Base-by-base conservation (phyloP, 2,888 invertebrate genomes). In the Drosophila melanocephala region DNA sequence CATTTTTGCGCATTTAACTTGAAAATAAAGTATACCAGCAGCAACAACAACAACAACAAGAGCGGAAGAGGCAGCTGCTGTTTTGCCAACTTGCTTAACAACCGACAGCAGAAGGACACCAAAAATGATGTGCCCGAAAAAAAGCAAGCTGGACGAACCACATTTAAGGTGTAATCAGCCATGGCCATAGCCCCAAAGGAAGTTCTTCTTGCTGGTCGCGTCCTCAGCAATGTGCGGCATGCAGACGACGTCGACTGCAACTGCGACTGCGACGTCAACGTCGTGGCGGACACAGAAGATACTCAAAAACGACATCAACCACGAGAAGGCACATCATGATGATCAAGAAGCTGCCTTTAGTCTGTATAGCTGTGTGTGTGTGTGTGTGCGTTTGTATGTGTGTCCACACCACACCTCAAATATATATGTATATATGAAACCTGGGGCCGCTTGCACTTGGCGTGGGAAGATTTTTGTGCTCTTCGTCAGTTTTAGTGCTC, bases 391-490 rank as follows among this genome's bases (percentile, higher is more conserved):
- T 71, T 64, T 69, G 64, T 63, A 60, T 75, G 61, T 81, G 62
- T 64, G 75, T 77, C 62, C 84, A 77, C 75, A 80, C 87, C 86
- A 86, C 86, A 89, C 90, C 90, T 89, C 78, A 61, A 70, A 72
- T 79, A 57, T 28, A 26, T 39, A 28, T 56, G 19, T 51, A 33
- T 56, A 30, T 57, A 73, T 68, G 73, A 63, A 81, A 81, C 68
- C 72, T 66, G 63, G 65, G 70, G 78, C 61, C 70, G 72, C 83
- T 89, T 86, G 89, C 87, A 88, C 91, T 88, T 89, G 93, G 93
- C 93, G 93, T 93, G 93, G 93, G 93, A 93, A 93, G 93, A 93
- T 93, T 93, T 93, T 92, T 80, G 70, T 60, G 70, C 72, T 83
- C 72, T 75, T 78, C 57, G 57, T 71, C 62, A 72, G 62, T 74